Evolutionary conservation across 2,888 invertebrate species (phyloP).

Genomic region (Apocheima hispidaria): DNA sequence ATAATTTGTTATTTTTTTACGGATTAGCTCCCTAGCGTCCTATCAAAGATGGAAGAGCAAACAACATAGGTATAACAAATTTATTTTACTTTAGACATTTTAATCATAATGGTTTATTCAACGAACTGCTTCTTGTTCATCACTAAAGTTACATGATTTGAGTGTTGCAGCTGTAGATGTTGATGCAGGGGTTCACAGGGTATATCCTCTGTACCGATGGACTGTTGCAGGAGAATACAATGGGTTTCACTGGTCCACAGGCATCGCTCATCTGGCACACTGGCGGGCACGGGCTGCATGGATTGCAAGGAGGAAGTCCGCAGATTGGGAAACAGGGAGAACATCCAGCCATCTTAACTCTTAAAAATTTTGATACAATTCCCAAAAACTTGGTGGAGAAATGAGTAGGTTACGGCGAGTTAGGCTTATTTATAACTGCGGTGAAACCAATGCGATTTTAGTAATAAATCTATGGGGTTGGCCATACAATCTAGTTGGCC

Average conservation of each 20-base stretch:
- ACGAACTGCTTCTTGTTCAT: neutral
- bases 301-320: slow-evolving; percentile 11
- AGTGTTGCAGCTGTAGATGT: slow-evolving; percentile 80
- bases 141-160: slow-evolving; percentile 66
- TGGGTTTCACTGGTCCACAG: slow-evolving; percentile 46
- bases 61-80: slow-evolving; percentile 3
- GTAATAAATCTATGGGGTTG: slow-evolving; percentile 42
- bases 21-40: neutral
- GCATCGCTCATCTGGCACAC: neutral
- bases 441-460: slow-evolving; percentile 48
- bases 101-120: slow-evolving; percentile 12
- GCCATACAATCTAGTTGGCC: slow-evolving; percentile 30
- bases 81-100: slow-evolving; percentile 38
- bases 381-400: slow-evolving; percentile 39
- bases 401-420: slow-evolving; percentile 38
- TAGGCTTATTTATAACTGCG: slow-evolving; percentile 54
- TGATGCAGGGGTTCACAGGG: slow-evolving; percentile 74
- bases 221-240: slow-evolving; percentile 54
- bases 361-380: slow-evolving; percentile 39
- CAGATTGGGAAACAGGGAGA: slow-evolving; percentile 13
- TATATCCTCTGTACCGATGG: slow-evolving; percentile 59
- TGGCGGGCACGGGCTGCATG: slow-evolving; percentile 34
- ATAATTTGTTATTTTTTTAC: neutral
- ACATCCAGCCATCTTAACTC: slow-evolving; percentile 46
- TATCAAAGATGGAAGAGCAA: neutral